Evolutionary conservation across 2,888 invertebrate genomes (phyloP), one percentile per base, ranked within the genome.

Genomic region (Eristalinus sepulchralis): DNA sequence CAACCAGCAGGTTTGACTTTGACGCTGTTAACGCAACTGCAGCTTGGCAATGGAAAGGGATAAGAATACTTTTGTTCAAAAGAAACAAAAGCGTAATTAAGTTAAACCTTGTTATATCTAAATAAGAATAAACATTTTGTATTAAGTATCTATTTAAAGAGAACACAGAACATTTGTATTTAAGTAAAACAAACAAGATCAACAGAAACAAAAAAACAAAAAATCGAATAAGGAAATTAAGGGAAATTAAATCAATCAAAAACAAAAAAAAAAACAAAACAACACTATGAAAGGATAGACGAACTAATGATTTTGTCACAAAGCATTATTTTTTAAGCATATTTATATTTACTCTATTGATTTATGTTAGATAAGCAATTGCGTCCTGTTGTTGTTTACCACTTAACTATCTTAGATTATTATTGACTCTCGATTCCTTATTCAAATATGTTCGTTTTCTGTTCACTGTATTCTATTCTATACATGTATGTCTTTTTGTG

Each of bases 341-440:
- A 77, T 77, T 85, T 81, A 73, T 77, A 82, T 85, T 79, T 73
- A 70, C 73, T 83, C 63, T 83, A 86, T 79, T 86, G 78, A 83
- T 75, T 79, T n/a, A n/a, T n/a, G n/a, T n/a, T 75, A 75, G 82
- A 71, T 75, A 79, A 83, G 79, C 86, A 86, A 86, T 86, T 86
- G 82, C 86, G 86, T 86, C 83, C 86, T 83, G 86, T 86, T 86
- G 86, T 86, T 86, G 83, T 79, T 86, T 86, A 79, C 34, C 78
- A 72, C 67, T 72, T 86, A 82, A 86, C 73, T 85, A 77, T 85
- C 68, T 66, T 82, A 86, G 82, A 82, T 78, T 81, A 84, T 81
- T 60, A 67, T 80, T 66, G 71, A 83, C 73, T 83, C 71, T 67
- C 77, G 63, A 66, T 76, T 67, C 55, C 64, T 68, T 72, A 80